Percentiles rank a stretch among this genome's conserved stretches.
These are phyloP conservation scores for Lasioglossum pauxillum DNA, from an alignment of 2,888 invertebrate species.

Conservation along the genomic window DNA sequence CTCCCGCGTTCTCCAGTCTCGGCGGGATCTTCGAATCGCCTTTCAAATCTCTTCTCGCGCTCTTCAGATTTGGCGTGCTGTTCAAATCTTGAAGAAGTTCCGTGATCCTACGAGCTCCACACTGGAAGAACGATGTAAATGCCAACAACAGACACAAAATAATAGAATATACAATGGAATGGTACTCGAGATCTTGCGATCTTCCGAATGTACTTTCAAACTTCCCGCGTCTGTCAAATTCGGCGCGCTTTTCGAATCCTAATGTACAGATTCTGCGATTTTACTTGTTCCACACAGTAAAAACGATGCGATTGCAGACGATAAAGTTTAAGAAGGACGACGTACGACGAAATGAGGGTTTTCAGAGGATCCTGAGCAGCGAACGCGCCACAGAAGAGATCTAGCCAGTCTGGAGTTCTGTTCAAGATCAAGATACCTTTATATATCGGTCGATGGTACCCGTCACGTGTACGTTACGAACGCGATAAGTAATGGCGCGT, in stretches of 20 bases:
- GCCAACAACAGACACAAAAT: not conserved
- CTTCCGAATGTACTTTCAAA: not conserved
- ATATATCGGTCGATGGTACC: constrained; percentile 53
- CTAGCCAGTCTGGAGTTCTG: constrained; percentile 13
- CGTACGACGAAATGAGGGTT: not conserved
- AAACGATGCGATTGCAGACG: not conserved
- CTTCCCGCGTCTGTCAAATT: not conserved
- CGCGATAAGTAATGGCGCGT: constrained; percentile 63
- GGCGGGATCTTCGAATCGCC: not conserved
- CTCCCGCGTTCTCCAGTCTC: not conserved
- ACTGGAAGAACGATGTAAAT: not conserved
- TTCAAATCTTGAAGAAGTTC: not conserved
- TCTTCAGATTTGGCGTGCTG: not conserved
- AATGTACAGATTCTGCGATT: not conserved
- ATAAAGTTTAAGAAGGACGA: not conserved
- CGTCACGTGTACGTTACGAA: constrained; percentile 63
- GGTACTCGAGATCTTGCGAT: not conserved
- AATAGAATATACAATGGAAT: not conserved
- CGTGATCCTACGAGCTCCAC: not conserved
- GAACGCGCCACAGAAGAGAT: constrained; percentile 3
- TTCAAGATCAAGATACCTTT: constrained; percentile 69
- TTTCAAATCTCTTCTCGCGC: not conserved
- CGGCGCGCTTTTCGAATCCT: not conserved
- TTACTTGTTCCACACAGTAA: not conserved
- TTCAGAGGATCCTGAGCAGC: not conserved